phyloP scores from a whole-genome alignment of 2,888 invertebrate species.

The Ferrisia virgata region DNA sequence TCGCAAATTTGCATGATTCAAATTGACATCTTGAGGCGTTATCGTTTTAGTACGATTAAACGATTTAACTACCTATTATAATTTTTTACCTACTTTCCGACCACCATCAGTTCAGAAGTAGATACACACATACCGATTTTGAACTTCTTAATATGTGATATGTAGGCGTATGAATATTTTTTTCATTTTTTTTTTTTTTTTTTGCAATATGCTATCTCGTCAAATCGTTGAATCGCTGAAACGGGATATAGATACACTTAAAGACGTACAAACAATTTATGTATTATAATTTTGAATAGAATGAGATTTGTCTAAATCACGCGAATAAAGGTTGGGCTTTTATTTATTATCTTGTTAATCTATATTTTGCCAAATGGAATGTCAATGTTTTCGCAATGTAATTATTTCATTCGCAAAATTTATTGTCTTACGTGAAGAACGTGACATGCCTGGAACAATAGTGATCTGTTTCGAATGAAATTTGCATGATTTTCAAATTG shows the following conservation, averaged over 20 bases:
- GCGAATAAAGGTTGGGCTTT: neutral
- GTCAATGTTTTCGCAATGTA: neutral
- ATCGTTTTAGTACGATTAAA: neutral
- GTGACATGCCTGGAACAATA: neutral
- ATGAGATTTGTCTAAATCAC: neutral
- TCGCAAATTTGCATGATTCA: neutral
- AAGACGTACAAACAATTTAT: neutral
- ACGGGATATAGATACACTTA: neutral
- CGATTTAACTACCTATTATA: neutral
- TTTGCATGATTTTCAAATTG: neutral
- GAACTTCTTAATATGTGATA: neutral
- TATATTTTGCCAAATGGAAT: neutral
- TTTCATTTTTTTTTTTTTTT: too few species aligned
- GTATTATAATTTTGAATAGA: neutral
- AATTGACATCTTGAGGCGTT: conserved; percentile 22
- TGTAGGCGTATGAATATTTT: neutral
- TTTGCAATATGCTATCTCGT: neutral
- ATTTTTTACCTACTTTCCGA: neutral
- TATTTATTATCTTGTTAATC: conserved; percentile 7
- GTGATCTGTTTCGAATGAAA: neutral
- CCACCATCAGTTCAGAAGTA: too few species aligned
- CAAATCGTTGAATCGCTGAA: neutral
- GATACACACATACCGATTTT: neutral
- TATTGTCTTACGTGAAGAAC: neutral
- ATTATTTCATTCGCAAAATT: neutral